These are phyloP conservation scores for Troides aeacus DNA, from an alignment of 2,888 invertebrate genomes.

Conservation along the genomic window DNA sequence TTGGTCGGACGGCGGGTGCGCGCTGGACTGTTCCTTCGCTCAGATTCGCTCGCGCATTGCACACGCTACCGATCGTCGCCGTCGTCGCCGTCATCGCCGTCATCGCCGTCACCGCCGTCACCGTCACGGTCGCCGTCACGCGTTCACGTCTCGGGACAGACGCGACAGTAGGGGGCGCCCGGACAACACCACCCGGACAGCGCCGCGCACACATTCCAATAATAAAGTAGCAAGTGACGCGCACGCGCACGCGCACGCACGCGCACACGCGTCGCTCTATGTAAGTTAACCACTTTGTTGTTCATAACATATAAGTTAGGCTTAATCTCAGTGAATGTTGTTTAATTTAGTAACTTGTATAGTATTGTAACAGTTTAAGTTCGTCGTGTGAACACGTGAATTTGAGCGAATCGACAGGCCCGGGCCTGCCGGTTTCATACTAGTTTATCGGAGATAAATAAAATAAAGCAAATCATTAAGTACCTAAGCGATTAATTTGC, in stretches of 20 bases:
- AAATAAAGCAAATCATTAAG: constrained; percentile 57
- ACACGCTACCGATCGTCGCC: constrained; percentile 19
- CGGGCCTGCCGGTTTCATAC: constrained; percentile 66
- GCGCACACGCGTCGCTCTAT: constrained; percentile 59
- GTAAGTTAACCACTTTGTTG: constrained; percentile 79
- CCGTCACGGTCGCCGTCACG: too few relatives aligned
- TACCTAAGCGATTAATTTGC: constrained; percentile 71
- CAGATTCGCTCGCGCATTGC: constrained; percentile 63
- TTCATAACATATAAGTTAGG: constrained; percentile 79
- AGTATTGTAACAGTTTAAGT: constrained; percentile 73
- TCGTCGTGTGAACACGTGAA: constrained; percentile 69
- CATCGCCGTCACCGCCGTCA: too few relatives aligned
- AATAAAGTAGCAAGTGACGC: constrained; percentile 57
- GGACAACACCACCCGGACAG: constrained; percentile 45
- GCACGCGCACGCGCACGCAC: constrained; percentile 38
- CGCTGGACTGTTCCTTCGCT: constrained; percentile 62
- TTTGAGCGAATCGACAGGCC: constrained; percentile 76
- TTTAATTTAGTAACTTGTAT: constrained; percentile 74
- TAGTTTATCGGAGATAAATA: constrained; percentile 40
- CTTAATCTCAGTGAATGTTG: constrained; percentile 77
- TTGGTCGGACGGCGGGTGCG: constrained; percentile 16
- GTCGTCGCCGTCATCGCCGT: too few relatives aligned
- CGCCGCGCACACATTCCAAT: constrained; percentile 77
- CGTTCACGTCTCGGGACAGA: too few relatives aligned
- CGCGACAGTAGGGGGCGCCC: constrained; percentile 35